phyloP scores from a whole-genome alignment of 2,888 invertebrate species.

The Syrista parreyssii region DNA sequence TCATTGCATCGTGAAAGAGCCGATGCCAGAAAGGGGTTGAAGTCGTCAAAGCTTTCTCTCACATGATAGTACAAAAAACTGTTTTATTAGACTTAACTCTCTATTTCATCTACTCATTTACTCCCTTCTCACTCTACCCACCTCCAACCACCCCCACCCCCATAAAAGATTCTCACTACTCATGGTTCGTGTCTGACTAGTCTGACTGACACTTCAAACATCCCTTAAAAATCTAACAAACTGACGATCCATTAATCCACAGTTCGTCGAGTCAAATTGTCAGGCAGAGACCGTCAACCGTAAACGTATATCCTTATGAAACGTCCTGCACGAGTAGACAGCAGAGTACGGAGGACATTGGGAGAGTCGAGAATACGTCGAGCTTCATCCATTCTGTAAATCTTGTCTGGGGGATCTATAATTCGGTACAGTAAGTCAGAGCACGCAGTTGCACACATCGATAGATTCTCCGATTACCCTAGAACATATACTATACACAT shows the following conservation, averaged over 20 bases:
- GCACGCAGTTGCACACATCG: conserved; percentile 9
- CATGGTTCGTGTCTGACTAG: too few relatives aligned
- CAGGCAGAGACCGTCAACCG: not conserved
- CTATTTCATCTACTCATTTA: too few relatives aligned
- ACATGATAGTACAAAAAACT: not conserved
- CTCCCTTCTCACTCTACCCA: not conserved
- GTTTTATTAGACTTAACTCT: not conserved
- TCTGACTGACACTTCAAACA: not conserved
- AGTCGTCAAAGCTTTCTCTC: conserved; percentile 3
- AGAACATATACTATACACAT: not conserved
- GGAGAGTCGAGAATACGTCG: conserved; percentile 17
- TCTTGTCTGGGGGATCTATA: conserved; percentile 23
- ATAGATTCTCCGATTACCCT: not conserved
- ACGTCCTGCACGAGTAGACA: not conserved
- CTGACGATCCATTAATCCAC: not conserved
- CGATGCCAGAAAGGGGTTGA: conserved; percentile 25
- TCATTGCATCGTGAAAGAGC: conserved; percentile 35
- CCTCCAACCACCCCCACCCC: not conserved
- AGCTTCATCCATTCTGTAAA: conserved; percentile 24
- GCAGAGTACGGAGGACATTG: conserved; percentile 13
- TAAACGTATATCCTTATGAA: not conserved
- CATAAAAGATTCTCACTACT: not conserved
- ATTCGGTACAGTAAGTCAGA: conserved; percentile 16
- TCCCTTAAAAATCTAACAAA: not conserved
- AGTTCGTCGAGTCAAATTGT: not conserved